Evolutionary conservation across 1,140 invertebrate genomes (phyloP).

Genomic region (Bombus sylvicola): DNA sequence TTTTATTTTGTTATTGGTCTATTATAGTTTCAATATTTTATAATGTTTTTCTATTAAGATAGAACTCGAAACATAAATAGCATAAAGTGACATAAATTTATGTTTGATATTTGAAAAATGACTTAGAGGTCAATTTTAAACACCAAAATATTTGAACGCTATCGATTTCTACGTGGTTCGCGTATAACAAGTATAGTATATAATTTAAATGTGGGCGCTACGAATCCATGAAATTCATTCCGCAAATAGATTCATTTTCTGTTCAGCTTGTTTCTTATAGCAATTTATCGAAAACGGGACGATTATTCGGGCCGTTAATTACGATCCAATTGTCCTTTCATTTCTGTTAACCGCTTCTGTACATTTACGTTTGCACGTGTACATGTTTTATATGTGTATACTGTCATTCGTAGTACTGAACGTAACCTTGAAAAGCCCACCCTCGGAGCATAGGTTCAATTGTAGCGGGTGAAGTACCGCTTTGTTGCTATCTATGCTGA

Average conservation of each 20-base stretch:
- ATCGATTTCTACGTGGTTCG: slow-evolving; percentile 34
- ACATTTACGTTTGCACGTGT: slow-evolving; percentile 17
- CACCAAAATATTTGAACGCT: slow-evolving; percentile 22
- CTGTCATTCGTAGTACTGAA: slow-evolving; percentile 42
- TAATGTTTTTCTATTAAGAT: neutral
- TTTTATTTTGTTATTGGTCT: neutral
- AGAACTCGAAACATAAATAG: neutral
- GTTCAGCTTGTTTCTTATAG: neutral
- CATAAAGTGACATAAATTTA: neutral
- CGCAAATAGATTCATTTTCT: slow-evolving; percentile 34
- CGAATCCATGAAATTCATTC: slow-evolving; percentile 26
- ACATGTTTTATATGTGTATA: slow-evolving; percentile 27
- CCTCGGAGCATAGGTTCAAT: slow-evolving; percentile 71
- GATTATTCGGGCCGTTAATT: too few relatives aligned
- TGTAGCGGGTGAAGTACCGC: slow-evolving; percentile 60
- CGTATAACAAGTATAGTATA: neutral
- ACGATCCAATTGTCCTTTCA: neutral
- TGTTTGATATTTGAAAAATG: neutral
- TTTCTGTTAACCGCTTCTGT: neutral
- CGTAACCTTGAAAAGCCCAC: slow-evolving; percentile 80
- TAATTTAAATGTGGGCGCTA: slow-evolving; percentile 40
- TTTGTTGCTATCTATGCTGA: neutral
- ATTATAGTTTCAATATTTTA: neutral
- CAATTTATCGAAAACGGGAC: neutral
- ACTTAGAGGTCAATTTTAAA: neutral